Base-by-base conservation (phyloP, 2,113 vertebrate species). In the Thalassoma bifasciatum region DNA sequence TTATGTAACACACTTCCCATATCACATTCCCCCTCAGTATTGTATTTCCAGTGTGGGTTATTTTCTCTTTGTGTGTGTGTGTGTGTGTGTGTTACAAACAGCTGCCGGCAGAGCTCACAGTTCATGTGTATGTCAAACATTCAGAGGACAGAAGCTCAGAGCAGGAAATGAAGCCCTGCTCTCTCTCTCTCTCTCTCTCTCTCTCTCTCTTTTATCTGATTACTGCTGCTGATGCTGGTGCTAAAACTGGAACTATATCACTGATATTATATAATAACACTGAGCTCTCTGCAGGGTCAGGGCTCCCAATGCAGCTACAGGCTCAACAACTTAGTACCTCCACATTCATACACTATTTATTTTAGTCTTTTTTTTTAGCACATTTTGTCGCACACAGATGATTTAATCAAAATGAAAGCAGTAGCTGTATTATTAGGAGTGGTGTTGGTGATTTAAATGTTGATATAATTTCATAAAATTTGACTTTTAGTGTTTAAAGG, bases 1-100 rank as follows among this genome's bases (percentile, higher is more conserved):
- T 90, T 83, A 86, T 36, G 72, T 86, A 89, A 87, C 86, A 30
- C 73, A 78, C 77, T 88, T 87, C 74, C 81, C 88, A 78, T 77
- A 82, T 86, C 77, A 72, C 85, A 83, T 90, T 77, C 62, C 77
- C 36, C 34, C n/a, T 59, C 46, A 23, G 66, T 34, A 34, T 85
- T 68, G 80, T 61, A 8, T 88, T 72, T 77, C 64, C 78, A 71
- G 54, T 37, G 14, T 34, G 10, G 62, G 74, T 49, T 59, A 21
- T 22, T 73, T 77, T 53, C 65, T 76, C 22, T 64, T 71, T 66
- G 26, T 44, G 46, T 44, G 12, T 44, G 40, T 44, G 54, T 30
- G 30, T 30, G 30, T 44, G 46, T 44, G 12, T 44, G 40, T 44
- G 54, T 57, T 37, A 56, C 77, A 85, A 88, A 72, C 76, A 89